Evolutionary conservation across 2,888 invertebrate genomes (phyloP).

Genomic region (Agrochola circellaris): DNA sequence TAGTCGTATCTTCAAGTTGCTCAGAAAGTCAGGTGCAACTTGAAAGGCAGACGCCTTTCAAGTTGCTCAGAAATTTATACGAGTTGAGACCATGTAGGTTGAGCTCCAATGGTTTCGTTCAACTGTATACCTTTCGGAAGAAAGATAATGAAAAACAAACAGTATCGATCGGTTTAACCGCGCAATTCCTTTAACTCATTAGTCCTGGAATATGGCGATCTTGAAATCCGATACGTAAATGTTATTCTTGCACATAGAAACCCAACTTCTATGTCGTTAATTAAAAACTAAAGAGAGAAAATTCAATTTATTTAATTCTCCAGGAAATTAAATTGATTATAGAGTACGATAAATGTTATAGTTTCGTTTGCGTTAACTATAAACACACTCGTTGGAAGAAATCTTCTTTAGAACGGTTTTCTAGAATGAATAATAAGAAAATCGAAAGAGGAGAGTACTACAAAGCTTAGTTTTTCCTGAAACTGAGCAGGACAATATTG

Average conservation of each 20-base stretch:
- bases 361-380: not conserved
- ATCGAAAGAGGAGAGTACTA: not conserved
- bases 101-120: conserved; percentile 43
- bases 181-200: conserved; percentile 37
- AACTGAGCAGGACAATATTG: not conserved
- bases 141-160: conserved; percentile 36
- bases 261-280: conserved; percentile 2
- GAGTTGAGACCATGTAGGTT: conserved; percentile 2
- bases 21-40: too few relatives aligned
- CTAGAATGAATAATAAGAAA: not conserved
- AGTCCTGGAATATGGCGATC: conserved; percentile 47
- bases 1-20: not conserved
- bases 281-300: conserved; percentile 20
- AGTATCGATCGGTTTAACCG: conserved; percentile 36
- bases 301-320: not conserved
- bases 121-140: conserved; percentile 33
- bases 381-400: conserved; percentile 8
- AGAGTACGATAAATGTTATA: conserved; percentile 6
- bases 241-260: conserved; percentile 32
- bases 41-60: too few relatives aligned
- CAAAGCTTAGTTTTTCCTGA: not conserved
- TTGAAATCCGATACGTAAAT: conserved; percentile 49
- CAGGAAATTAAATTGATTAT: conserved; percentile 31
- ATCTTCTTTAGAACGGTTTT: conserved; percentile 13
- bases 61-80: not conserved